Base-by-base conservation (phyloP, 2,797 vertebrate genomes). In the Sparus aurata region DNA sequence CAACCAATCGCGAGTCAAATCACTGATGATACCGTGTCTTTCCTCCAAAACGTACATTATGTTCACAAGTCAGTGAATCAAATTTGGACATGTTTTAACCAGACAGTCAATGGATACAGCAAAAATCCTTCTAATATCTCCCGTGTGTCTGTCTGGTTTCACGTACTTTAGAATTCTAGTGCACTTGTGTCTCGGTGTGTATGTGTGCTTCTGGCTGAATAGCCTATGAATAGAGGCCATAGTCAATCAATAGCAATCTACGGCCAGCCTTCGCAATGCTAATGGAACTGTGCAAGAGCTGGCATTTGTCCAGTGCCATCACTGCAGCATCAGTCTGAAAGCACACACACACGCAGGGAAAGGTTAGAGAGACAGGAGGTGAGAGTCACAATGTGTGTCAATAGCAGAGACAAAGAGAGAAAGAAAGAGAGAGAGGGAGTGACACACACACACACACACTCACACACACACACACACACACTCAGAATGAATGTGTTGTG, bases 201-300 rank as follows among this genome's bases (percentile, higher is more conserved):
- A 58, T 73, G 75, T 54, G 65, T 16, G 54, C 76, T 58, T 61
- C 69, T 52, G 43, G 57, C 73, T 83, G 86, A 93, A 91, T 69
- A 87, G 88, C 91, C 92, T 88, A 90, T 89, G 92, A 95, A 94
- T 83, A 92, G 92, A 93, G 82, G 88, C 91, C 79, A 90, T 85
- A 86, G 89, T 88, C 91, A 94, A 95, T 95, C 95, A 94, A 95
- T 95, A 94, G 92, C 94, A 95, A 95, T 95, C 95, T 94, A 89
- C 90, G 85, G 87, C 67, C 89, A 85, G 91, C 75, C 74, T 88
- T 90, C 77, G 69, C 89, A 86, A 95, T 93, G 92, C 89, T 95
- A 94, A 95, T 94, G 90, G 91, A 90, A 92, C 80, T 88, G 80
- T 88, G 88, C 83, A 85, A 76, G 83, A 88, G 83, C 77, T 93